Conservation (phyloP, 2,797 vertebrate genomes). For the Bradypodion pumilum region DNA sequence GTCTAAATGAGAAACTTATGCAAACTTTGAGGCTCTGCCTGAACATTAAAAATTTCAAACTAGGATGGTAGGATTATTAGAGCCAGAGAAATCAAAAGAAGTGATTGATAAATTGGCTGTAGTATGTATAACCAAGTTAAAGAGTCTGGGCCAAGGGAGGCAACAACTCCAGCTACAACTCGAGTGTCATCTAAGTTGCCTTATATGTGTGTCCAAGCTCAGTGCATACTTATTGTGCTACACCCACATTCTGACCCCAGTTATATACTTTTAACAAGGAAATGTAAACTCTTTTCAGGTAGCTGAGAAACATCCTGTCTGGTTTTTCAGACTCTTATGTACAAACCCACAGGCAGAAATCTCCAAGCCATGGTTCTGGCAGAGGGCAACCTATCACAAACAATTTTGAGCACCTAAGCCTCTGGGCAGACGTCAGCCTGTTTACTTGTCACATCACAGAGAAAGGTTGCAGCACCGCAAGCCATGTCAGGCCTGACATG, state of each 20-base stretch:
- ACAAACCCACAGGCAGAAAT: background rate
- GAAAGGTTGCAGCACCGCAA: conserved; percentile 1
- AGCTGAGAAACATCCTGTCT: conserved; percentile 8
- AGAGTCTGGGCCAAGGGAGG: background rate
- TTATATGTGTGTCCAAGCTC: background rate
- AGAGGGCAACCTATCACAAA: fast-evolving
- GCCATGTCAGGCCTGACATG: conserved; percentile 16
- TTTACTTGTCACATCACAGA: background rate
- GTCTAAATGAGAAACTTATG: background rate
- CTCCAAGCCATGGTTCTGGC: conserved; percentile 9
- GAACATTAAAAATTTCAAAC: background rate
- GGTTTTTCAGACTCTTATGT: background rate
- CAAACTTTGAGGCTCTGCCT: background rate
- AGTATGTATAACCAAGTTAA: background rate
- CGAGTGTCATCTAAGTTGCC: background rate
- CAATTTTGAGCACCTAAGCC: background rate
- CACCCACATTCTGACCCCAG: background rate
- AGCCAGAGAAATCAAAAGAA: background rate
- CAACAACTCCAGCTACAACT: background rate
- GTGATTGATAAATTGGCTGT: background rate
- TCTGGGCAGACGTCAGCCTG: conserved; percentile 9
- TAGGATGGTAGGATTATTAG: background rate
- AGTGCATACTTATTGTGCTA: background rate
- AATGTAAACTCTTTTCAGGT: fast-evolving
- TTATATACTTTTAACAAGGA: fast-evolving